phyloP scores from a whole-genome alignment of 2,113 vertebrate genomes.

The Sorex araneus region DNA sequence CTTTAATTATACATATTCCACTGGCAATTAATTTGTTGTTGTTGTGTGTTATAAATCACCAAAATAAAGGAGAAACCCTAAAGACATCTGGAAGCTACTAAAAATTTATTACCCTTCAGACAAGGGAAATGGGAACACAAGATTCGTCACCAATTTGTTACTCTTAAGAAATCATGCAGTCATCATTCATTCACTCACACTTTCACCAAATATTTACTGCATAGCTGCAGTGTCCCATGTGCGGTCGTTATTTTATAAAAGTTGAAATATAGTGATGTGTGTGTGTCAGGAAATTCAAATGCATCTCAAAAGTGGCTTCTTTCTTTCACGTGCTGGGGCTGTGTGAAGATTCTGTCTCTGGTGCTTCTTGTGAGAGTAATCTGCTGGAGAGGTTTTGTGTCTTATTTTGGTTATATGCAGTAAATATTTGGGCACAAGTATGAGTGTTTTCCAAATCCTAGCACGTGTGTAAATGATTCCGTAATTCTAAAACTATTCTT shows the following conservation, averaged over 20 bases:
- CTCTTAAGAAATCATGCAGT: neutral
- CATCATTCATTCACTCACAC: neutral
- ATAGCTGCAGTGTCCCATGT: neutral
- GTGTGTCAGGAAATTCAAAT: neutral
- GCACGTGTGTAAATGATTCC: slow-evolving; percentile 2
- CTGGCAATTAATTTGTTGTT: slow-evolving; percentile 68
- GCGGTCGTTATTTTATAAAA: neutral
- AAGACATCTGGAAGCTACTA: slow-evolving; percentile 35
- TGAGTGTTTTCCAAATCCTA: neutral
- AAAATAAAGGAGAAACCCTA: slow-evolving; percentile 55
- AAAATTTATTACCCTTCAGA: slow-evolving; percentile 49
- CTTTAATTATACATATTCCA: slow-evolving; percentile 58
- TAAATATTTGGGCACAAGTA: neutral
- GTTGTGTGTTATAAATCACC: slow-evolving; percentile 55
- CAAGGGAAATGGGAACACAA: slow-evolving; percentile 14
- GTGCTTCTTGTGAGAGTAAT: neutral
- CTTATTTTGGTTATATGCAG: neutral
- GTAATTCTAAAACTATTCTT: neutral
- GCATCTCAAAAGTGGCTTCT: neutral
- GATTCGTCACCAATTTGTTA: neutral
- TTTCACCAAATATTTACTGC: slow-evolving; percentile 30
- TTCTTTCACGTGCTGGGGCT: neutral
- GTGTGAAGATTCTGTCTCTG: neutral
- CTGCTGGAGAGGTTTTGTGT: neutral
- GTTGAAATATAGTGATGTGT: neutral